A percentile compares a stretch with the other conserved stretches of the same genome.
Conservation (phyloP, 2,797 vertebrate genomes). For the Falco peregrinus region DNA sequence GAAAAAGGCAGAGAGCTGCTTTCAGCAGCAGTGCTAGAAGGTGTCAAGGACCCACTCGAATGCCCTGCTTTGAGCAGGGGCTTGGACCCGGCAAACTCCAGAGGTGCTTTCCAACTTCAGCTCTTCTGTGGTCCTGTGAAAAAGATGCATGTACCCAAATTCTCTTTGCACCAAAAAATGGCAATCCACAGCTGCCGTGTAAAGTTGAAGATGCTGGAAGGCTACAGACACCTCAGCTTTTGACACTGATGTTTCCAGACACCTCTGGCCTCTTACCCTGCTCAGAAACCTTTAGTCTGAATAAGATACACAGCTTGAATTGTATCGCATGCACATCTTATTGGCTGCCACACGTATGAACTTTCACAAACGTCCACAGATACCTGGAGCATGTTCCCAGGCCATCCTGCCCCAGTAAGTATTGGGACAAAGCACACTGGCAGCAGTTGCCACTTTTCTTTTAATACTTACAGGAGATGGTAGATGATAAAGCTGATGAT, state of each 20-base stretch:
- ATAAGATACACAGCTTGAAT: neutral
- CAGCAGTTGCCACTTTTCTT: neutral
- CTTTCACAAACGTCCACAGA: neutral
- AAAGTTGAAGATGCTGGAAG: neutral
- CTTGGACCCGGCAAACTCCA: neutral
- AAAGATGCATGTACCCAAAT: accelerated
- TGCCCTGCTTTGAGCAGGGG: neutral
- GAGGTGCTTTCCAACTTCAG: neutral
- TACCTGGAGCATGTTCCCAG: neutral
- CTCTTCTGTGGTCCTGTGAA: neutral
- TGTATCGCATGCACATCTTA: accelerated
- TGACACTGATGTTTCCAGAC: neutral
- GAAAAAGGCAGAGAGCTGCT: neutral
- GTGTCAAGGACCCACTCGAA: neutral
- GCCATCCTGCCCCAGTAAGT: neutral
- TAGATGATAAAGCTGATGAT: neutral
- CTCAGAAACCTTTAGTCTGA: neutral
- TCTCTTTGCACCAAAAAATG: neutral
- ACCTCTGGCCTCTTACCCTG: neutral
- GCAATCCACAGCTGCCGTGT: neutral
- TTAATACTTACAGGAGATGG: neutral
- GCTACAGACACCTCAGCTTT: neutral
- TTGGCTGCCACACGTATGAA: accelerated
- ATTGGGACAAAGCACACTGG: neutral
- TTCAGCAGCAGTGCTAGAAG: neutral